Conservation (phyloP, 2,113 vertebrate species). For the Mormyrus iriodes region DNA sequence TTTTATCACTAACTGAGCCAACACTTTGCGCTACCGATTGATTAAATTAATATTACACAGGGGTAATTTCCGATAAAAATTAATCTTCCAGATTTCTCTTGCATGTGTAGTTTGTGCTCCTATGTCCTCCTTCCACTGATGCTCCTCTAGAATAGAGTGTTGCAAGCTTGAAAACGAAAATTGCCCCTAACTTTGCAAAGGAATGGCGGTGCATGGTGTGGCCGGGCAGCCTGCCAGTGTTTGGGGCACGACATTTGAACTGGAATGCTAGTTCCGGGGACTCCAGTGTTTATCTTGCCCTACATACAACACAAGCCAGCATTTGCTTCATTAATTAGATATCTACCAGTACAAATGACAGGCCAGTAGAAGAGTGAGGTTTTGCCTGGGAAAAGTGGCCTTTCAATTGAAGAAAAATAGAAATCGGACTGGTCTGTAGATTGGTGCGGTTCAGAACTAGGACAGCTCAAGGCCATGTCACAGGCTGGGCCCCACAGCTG, state of each 20-base stretch:
- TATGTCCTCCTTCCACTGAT: background rate
- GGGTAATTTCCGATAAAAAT: conserved; percentile 19
- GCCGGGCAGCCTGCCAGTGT: background rate
- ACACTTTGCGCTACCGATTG: background rate
- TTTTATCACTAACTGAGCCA: background rate
- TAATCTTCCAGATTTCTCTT: conserved; percentile 14
- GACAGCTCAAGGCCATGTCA: conserved; percentile 7
- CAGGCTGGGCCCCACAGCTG: background rate
- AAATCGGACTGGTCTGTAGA: background rate
- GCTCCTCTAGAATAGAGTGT: conserved; percentile 15
- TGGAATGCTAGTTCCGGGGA: background rate
- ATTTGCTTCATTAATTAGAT: conserved; percentile 10
- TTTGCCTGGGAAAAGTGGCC: background rate
- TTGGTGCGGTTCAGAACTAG: background rate
- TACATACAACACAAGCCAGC: background rate
- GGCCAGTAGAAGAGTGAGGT: background rate
- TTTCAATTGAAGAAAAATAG: background rate
- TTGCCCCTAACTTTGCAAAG: conserved; percentile 8
- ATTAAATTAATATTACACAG: conserved; percentile 1
- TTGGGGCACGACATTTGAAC: background rate
- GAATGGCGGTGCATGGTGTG: background rate
- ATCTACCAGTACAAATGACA: background rate
- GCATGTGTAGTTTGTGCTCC: conserved; percentile 1
- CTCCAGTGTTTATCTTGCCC: background rate
- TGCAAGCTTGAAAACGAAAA: conserved; percentile 20